Conservation (phyloP, 2,113 vertebrate species). For the Petrocephalus microphthalmus region DNA sequence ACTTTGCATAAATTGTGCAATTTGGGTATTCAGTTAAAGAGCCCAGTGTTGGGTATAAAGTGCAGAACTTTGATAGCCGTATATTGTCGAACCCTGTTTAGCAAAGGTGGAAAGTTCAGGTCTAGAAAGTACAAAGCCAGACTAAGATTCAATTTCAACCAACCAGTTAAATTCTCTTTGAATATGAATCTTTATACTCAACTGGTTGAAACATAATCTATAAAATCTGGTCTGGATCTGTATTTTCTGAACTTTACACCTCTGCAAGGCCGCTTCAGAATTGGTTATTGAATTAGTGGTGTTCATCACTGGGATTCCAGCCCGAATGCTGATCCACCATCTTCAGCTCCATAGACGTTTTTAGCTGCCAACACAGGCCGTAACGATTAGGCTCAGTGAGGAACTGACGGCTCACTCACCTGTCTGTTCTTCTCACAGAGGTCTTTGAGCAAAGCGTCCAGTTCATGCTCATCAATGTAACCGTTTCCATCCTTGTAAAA, state of each 20-base stretch:
- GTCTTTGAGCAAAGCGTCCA: slow-evolving; percentile 89
- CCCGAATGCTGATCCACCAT: background rate
- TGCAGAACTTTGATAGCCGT: background rate
- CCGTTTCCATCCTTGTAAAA: slow-evolving; percentile 79
- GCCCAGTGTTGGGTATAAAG: background rate
- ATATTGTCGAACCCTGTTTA: background rate
- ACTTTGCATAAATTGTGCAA: background rate
- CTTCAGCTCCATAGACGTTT: background rate
- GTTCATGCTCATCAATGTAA: slow-evolving; percentile 90
- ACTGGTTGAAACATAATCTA: background rate
- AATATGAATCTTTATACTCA: background rate
- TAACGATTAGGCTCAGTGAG: background rate
- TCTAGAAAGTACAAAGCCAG: background rate
- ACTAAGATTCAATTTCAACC: background rate
- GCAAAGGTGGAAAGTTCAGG: background rate
- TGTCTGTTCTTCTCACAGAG: slow-evolving; percentile 89
- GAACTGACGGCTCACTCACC: slow-evolving; percentile 48
- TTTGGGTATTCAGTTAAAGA: background rate
- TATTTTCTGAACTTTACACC: background rate
- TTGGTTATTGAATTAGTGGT: background rate
- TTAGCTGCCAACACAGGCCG: background rate
- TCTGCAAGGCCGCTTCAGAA: background rate
- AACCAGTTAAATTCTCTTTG: background rate
- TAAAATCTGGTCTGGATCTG: background rate
- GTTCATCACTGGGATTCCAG: background rate